A percentile compares a stretch with the other conserved stretches of the same genome.
These are phyloP conservation scores for Oreochromis mossambicus DNA, from an alignment of 2,797 vertebrate genomes.

Conservation along the genomic window DNA sequence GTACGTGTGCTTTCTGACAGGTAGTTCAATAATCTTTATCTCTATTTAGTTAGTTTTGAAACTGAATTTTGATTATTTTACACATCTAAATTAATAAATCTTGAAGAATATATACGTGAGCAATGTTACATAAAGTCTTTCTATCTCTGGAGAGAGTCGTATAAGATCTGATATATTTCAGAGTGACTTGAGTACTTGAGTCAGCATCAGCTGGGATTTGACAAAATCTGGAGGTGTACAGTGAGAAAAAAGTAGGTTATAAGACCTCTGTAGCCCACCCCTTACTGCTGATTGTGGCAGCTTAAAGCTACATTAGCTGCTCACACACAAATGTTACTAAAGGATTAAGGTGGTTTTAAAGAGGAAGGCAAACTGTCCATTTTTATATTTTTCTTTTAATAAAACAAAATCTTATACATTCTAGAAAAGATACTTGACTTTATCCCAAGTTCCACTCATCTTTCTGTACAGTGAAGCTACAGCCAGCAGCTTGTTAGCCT, in stretches of 20 bases:
- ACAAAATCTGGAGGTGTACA: background rate
- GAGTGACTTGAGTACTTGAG: background rate
- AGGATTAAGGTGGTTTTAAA: background rate
- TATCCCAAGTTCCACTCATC: background rate
- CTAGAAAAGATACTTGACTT: background rate
- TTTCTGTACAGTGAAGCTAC: background rate
- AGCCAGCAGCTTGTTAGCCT: background rate
- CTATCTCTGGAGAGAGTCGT: background rate
- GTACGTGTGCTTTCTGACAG: background rate
- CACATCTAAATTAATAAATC: background rate
- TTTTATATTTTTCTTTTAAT: background rate
- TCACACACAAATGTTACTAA: background rate
- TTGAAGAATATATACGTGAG: background rate
- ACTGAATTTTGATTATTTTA: background rate
- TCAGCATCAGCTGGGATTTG: background rate
- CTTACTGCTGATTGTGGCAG: background rate
- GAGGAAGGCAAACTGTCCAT: background rate
- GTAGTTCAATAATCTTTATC: background rate
- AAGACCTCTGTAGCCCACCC: background rate
- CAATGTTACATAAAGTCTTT: background rate
- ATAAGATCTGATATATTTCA: background rate
- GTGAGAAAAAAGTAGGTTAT: background rate
- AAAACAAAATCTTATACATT: background rate
- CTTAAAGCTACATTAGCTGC: background rate
- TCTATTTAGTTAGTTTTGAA: background rate